Conservation (phyloP, 2,888 invertebrate genomes). For the Epinotia ramella region DNA sequence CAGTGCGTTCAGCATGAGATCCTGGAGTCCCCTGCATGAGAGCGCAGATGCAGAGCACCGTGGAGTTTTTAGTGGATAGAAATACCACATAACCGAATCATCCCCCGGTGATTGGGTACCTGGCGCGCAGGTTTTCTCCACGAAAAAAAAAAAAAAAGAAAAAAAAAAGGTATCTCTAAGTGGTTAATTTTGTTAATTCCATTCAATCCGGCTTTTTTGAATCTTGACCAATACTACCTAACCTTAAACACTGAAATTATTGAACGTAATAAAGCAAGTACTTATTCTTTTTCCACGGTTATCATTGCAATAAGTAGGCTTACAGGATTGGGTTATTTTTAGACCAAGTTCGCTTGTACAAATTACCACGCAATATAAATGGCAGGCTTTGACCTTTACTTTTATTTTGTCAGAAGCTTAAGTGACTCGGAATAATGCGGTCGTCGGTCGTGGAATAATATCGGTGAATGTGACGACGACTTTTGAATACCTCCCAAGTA, state of each 20-base stretch:
- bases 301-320: not conserved
- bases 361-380: constrained; percentile 29
- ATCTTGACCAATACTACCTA: no score
- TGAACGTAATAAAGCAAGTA: not conserved
- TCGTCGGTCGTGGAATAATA: not conserved
- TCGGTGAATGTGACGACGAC: not conserved
- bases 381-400: constrained; percentile 27
- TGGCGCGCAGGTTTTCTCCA: no score
- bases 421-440: constrained; percentile 2
- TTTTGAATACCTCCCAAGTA: not conserved
- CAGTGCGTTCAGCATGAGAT: no score
- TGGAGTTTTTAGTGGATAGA: no score
- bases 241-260: not conserved
- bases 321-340: constrained; percentile 16
- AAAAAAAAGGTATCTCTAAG: no score
- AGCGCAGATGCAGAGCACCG: no score
- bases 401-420: constrained; percentile 20
- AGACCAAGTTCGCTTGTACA: constrained; percentile 15
- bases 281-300: not conserved
- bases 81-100: no score
- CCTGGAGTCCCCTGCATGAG: no score
- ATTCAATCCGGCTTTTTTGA: no score
- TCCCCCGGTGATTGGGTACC: no score
- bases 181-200: no score
- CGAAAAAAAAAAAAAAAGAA: no score